Evolutionary conservation across 2,797 vertebrate species (phyloP).

Genomic region (Ataeniobius toweri): DNA sequence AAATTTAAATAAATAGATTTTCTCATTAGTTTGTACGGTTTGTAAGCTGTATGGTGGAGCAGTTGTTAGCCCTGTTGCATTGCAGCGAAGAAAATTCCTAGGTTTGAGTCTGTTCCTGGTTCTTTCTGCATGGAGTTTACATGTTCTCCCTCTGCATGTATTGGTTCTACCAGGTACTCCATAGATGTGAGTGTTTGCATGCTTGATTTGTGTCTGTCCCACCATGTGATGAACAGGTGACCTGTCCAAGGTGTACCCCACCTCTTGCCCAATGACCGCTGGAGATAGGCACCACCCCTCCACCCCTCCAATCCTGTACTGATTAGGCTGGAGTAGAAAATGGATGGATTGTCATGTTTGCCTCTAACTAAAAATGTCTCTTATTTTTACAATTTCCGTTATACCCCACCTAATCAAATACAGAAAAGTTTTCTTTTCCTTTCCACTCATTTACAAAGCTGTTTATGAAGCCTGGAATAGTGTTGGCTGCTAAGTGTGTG

Average conservation of each 20-base stretch:
- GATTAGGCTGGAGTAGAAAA: background rate
- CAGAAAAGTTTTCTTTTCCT: conserved; percentile 22
- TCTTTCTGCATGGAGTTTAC: background rate
- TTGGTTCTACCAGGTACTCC: background rate
- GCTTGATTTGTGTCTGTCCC: background rate
- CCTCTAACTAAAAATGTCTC: background rate
- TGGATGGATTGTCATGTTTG: background rate
- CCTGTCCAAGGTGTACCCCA: no score
- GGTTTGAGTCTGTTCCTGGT: background rate
- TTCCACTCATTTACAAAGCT: conserved; percentile 27
- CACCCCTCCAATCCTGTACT: background rate
- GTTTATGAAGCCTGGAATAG: conserved; percentile 56
- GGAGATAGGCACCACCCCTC: no score
- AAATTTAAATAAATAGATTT: background rate
- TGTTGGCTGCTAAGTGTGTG: conserved; percentile 52
- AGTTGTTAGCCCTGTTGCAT: no score
- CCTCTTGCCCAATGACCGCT: no score
- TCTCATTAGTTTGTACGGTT: background rate
- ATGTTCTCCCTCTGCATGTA: background rate
- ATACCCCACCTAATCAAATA: conserved; percentile 13
- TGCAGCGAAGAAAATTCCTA: no score
- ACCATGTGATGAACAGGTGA: background rate
- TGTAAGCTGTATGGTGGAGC: no score
- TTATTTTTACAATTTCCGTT: conserved; percentile 24
- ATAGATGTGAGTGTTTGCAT: background rate